Evolutionary conservation across 2,113 vertebrate genomes (phyloP).

Genomic region (Grus americana): DNA sequence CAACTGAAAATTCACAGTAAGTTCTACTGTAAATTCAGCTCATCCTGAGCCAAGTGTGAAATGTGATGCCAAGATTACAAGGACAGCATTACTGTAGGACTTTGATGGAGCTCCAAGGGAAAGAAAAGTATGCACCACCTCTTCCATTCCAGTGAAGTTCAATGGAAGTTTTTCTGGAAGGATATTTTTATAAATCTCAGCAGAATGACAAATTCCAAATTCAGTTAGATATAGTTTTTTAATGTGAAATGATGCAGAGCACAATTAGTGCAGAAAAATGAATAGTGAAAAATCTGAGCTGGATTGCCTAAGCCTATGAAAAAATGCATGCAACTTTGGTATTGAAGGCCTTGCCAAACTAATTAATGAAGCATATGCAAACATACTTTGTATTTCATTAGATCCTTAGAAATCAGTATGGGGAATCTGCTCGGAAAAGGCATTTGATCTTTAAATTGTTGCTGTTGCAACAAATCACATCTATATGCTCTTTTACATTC

Average conservation of each 20-base stretch:
- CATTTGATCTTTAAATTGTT: conserved; percentile 9
- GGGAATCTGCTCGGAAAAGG: neutral
- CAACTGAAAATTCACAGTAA: neutral
- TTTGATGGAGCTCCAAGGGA: neutral
- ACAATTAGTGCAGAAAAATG: neutral
- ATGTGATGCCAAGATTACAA: neutral
- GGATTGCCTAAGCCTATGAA: neutral
- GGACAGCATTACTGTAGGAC: neutral
- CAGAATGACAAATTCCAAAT: neutral
- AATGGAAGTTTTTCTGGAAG: neutral
- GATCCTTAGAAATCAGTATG: neutral
- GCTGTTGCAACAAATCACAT: neutral
- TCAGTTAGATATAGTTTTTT: neutral
- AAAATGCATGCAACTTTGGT: neutral
- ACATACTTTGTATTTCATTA: neutral
- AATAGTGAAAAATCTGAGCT: neutral
- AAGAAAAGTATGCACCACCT: neutral
- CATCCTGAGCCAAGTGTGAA: neutral
- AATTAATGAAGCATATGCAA: conserved; percentile 20
- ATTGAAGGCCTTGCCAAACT: neutral
- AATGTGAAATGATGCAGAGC: neutral
- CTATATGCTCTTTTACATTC: neutral
- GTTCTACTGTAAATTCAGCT: neutral
- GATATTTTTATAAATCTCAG: neutral
- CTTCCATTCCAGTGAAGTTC: neutral